phyloP scores from a whole-genome alignment of 2,113 vertebrate genomes.

The Caracal caracal region DNA sequence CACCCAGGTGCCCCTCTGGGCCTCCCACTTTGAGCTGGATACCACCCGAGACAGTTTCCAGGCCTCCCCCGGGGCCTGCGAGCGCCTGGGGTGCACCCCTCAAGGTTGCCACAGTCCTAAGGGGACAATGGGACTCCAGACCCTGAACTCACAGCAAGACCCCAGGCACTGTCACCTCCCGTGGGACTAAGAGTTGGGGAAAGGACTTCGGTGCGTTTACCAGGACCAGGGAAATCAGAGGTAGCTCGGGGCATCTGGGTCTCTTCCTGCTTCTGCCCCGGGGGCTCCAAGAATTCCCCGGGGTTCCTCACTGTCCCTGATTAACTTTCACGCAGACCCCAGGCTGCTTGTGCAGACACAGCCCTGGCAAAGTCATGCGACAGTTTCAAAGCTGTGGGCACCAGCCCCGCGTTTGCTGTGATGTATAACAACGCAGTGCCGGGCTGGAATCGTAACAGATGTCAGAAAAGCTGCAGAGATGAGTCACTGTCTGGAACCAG shows the following conservation, averaged over 20 bases:
- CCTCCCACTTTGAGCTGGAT: accelerated
- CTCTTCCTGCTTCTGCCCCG: background rate
- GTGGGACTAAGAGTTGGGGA: accelerated
- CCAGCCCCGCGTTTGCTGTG: background rate
- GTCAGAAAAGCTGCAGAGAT: background rate
- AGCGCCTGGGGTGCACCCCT: background rate
- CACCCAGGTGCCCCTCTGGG: background rate
- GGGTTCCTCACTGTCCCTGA: background rate
- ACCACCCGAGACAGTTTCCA: accelerated
- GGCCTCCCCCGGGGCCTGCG: background rate
- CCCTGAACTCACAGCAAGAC: background rate
- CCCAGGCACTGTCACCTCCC: background rate
- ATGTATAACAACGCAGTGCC: accelerated
- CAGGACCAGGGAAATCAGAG: background rate
- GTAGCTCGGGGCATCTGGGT: background rate
- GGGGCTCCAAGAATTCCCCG: background rate
- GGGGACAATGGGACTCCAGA: background rate
- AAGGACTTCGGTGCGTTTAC: background rate
- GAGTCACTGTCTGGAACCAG: constrained; percentile 11
- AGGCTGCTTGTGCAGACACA: background rate
- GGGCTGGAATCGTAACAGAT: background rate
- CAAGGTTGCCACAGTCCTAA: background rate
- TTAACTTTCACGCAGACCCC: background rate
- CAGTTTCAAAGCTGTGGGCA: background rate
- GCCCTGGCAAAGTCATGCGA: background rate